Evolutionary conservation across 2,797 vertebrate genomes (phyloP), one percentile per base, ranked within the genome.

Genomic region (Myiotriccus ornatus): DNA sequence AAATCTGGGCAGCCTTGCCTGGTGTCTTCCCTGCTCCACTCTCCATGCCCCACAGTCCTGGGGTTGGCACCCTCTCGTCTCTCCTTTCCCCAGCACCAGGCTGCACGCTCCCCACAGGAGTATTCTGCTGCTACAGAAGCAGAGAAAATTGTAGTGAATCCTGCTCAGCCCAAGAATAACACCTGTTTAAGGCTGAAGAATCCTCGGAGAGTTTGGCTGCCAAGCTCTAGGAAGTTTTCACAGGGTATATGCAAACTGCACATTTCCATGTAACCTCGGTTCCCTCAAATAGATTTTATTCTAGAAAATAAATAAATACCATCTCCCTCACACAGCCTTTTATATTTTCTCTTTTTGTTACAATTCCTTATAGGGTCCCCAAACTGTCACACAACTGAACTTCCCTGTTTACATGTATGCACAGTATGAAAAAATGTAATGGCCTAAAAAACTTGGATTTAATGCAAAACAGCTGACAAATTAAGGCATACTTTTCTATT

Each of bases 391-490:
- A 81, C 84, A 91, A 89, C 8, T 84, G n/a, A 94, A 87, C 47
- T 87, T 78, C 55, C 81, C 41, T 95, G 87, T 90, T 97, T 95
- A 73, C 4, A 43, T n/a, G 32, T 19, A 16, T 43, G 74, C 81
- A 88, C 57, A 90, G 64, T 88, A 94, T 91, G 83, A 96, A 95
- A 89, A 96, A 91, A 78, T 52, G 89, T 59, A 96, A 89, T 78
- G 73, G 44, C 44, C 67, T 80, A 94, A 52, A 81, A 92, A 84
- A 49, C 76, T 47, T 69, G 41, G 64, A 55, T 95, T 84, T 94
- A 85, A 96, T 92, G 80, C 73, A 95, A 95, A 94, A 89, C 93
- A 93, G 63, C 73, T 77, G 74, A 84, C 93, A 87, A 96, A 96
- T 92, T 89, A 93, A 92, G 41, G 41, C 35, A 76, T 77, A 74